Percentiles rank a stretch among this genome's conserved stretches.
These are phyloP conservation scores for Grantiella picta DNA, from an alignment of 2,113 vertebrate genomes.

Conservation along the genomic window DNA sequence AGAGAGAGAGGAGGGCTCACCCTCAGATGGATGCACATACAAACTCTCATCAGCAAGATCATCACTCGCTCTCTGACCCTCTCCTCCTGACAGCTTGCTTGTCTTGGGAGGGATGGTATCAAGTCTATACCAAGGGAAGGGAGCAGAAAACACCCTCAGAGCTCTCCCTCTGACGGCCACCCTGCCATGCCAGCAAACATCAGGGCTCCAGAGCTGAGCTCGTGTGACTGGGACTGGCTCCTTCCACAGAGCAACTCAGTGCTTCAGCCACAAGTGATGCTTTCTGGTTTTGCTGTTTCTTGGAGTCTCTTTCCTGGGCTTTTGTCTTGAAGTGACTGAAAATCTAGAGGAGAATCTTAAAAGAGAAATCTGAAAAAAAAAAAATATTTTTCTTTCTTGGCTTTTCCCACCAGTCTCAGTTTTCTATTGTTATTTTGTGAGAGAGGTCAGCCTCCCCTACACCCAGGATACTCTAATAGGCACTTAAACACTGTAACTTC, in stretches of 20 bases:
- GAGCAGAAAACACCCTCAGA: not conserved
- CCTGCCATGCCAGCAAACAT: not conserved
- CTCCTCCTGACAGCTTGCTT: not conserved
- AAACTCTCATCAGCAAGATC: not conserved
- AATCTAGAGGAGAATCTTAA: not conserved
- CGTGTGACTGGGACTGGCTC: not conserved
- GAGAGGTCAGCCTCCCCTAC: not conserved
- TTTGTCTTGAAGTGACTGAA: not conserved
- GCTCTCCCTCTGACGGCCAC: not conserved
- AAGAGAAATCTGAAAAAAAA: not conserved
- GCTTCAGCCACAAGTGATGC: not conserved
- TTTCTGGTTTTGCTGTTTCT: not conserved
- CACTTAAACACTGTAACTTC: not conserved
- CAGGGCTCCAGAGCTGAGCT: not conserved
- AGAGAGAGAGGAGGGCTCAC: not conserved
- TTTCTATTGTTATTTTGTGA: not conserved
- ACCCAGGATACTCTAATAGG: not conserved
- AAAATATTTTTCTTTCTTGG: not conserved
- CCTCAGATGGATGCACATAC: not conserved
- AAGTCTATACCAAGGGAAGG: not conserved
- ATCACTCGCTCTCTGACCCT: not conserved
- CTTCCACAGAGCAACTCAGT: not conserved
- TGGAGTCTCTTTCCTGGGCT: not conserved
- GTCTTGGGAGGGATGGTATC: not conserved
- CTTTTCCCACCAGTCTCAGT: not conserved